A percentile compares a stretch with the other conserved stretches of the same genome.
Evolutionary conservation across 2,797 vertebrate genomes (phyloP).

Genomic region (Adrianichthys oophorus): DNA sequence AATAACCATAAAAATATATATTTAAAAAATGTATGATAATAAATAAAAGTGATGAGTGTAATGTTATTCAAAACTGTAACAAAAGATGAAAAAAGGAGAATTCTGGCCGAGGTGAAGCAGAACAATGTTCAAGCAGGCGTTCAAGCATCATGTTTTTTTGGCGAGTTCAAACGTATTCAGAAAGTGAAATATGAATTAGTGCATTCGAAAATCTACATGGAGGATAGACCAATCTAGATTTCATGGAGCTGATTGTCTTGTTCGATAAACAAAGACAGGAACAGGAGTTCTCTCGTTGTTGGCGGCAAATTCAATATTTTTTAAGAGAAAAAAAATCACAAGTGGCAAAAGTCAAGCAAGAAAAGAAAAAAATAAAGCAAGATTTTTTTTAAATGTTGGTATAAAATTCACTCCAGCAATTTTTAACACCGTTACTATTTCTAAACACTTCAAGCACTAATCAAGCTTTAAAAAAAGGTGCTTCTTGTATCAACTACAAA

Average conservation of each 20-base stretch:
- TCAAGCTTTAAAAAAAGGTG: constrained; percentile 65
- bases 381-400: constrained; percentile 48
- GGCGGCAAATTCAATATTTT: constrained; percentile 5
- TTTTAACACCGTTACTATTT: constrained; percentile 45
- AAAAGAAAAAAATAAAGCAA: constrained; percentile 17
- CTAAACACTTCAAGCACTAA: constrained; percentile 51
- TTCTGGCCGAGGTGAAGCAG: constrained; percentile 51
- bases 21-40: constrained; percentile 44
- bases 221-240: constrained; percentile 56
- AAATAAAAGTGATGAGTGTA: constrained; percentile 55
- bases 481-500: constrained; percentile 70
- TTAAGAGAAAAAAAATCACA: constrained; percentile 7
- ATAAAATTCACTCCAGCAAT: constrained; percentile 49
- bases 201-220: constrained; percentile 55
- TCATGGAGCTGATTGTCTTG: constrained; percentile 70
- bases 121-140: constrained; percentile 66
- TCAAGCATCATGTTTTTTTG: constrained; percentile 75
- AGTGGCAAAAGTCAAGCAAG: constrained; percentile 17
- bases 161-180: constrained; percentile 56
- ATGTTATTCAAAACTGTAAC: constrained; percentile 17
- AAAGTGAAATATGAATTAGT: constrained; percentile 68
- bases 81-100: constrained; percentile 40
- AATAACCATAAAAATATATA: constrained; percentile 51
- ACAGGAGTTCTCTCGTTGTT: constrained; percentile 26
- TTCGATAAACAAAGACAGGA: constrained; percentile 55